Conservation (phyloP, 64 coral and sea anemone species). For the Montipora efflorescens region DNA sequence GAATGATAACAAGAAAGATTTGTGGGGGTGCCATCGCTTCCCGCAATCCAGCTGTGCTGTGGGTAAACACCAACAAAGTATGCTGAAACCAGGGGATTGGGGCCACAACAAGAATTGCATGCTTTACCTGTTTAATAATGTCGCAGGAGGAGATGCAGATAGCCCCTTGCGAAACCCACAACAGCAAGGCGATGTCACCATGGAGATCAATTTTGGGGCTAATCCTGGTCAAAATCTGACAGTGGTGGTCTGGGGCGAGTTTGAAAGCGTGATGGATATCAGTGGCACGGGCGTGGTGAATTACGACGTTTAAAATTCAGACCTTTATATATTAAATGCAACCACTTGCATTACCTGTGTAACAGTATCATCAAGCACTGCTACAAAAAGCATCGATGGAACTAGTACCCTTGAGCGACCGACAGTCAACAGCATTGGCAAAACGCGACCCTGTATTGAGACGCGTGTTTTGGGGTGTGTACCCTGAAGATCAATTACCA, state of each 20-base stretch:
- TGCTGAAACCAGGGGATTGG: constrained; percentile 52
- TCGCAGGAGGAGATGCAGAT: constrained; percentile 9
- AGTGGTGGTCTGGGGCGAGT: constrained; percentile 42
- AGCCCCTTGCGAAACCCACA: neutral
- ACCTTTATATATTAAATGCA: too few species aligned
- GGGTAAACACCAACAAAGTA: neutral
- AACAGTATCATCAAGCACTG: neutral
- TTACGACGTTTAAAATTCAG: neutral
- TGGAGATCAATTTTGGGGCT: neutral
- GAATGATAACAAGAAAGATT: constrained; percentile 8
- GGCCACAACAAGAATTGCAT: constrained; percentile 15
- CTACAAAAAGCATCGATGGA: too few species aligned
- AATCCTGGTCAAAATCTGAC: neutral
- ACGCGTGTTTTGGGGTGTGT: neutral
- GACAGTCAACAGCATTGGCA: too few species aligned
- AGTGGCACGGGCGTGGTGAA: neutral
- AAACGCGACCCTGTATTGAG: too few species aligned
- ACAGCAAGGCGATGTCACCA: neutral
- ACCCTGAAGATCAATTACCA: neutral
- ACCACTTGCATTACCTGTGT: neutral
- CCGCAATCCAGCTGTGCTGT: neutral
- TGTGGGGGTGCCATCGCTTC: constrained; percentile 53
- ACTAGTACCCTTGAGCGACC: too few species aligned
- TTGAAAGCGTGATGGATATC: constrained; percentile 47
- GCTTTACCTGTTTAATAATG: constrained; percentile 66